Evolutionary conservation across 35 echinoderm and acorn worm genomes (phyloP).

Genomic region (Diadema setosum): DNA sequence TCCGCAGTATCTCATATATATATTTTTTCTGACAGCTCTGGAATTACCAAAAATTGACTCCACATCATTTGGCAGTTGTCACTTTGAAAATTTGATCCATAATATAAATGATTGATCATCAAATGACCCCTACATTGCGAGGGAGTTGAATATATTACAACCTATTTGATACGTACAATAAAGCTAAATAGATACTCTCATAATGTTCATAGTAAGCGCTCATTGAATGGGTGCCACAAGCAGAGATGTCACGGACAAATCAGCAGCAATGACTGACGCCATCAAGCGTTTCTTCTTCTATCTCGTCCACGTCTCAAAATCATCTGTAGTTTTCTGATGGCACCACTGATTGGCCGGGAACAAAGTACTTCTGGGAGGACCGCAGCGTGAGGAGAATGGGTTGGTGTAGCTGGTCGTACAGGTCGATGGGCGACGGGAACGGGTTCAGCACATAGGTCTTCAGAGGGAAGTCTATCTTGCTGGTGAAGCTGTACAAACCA

Average conservation of each 20-base stretch:
- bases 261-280: not conserved
- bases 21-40: too few relatives aligned
- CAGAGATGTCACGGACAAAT: not conserved
- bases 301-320: not conserved
- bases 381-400: slow-evolving; percentile 92
- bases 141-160: too few relatives aligned
- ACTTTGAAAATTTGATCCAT: too few relatives aligned
- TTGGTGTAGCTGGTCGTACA: slow-evolving; percentile 90
- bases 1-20: too few relatives aligned
- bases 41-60: too few relatives aligned
- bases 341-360: slow-evolving; percentile 81
- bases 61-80: too few relatives aligned
- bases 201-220: not conserved
- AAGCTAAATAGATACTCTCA: not conserved
- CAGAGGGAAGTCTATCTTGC: slow-evolving; percentile 95
- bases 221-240: not conserved
- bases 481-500: slow-evolving; percentile 93
- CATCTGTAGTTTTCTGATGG: slow-evolving; percentile 71
- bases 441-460: slow-evolving; percentile 95
- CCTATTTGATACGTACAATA: not conserved
- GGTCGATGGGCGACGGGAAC: slow-evolving; percentile 89
- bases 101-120: too few relatives aligned
- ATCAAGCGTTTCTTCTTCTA: not conserved
- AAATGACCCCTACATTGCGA: too few relatives aligned
- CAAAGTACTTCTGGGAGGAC: slow-evolving; percentile 97